Conservation (phyloP, 2,113 vertebrate genomes). For the Columba livia region DNA sequence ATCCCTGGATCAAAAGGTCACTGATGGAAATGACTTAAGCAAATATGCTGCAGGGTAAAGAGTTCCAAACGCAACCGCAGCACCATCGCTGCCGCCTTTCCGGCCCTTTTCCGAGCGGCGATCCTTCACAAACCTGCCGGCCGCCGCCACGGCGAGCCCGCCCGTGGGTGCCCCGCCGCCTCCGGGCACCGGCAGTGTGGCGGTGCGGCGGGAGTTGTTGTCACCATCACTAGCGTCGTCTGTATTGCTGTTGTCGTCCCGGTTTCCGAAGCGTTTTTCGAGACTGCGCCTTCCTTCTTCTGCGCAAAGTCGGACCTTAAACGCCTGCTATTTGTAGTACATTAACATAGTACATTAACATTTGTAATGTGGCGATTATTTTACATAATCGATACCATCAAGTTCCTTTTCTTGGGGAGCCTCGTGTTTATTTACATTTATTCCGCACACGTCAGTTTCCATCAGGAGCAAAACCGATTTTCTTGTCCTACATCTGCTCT, state of each 20-base stretch:
- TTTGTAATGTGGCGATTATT: conserved; percentile 74
- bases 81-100: neutral
- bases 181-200: neutral
- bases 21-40: neutral
- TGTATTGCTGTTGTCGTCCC: neutral
- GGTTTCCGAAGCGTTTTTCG: neutral
- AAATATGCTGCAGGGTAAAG: neutral
- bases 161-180: neutral
- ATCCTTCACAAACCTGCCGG: neutral
- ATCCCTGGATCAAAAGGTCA: neutral
- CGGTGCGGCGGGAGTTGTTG: neutral
- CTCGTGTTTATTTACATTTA: conserved; percentile 79
- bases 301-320: neutral
- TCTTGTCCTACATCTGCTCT: conserved; percentile 71
- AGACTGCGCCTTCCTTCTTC: neutral
- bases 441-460: conserved; percentile 73
- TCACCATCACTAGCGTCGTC: fast-evolving
- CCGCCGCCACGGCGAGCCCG: neutral
- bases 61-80: neutral
- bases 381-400: conserved; percentile 81
- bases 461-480: conserved; percentile 78
- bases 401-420: conserved; percentile 73
- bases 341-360: conserved; percentile 74
- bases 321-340: conserved; percentile 44
- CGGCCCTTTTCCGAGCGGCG: no score